Conservation (phyloP, 2,113 vertebrate genomes). For the Tetrax tetrax region DNA sequence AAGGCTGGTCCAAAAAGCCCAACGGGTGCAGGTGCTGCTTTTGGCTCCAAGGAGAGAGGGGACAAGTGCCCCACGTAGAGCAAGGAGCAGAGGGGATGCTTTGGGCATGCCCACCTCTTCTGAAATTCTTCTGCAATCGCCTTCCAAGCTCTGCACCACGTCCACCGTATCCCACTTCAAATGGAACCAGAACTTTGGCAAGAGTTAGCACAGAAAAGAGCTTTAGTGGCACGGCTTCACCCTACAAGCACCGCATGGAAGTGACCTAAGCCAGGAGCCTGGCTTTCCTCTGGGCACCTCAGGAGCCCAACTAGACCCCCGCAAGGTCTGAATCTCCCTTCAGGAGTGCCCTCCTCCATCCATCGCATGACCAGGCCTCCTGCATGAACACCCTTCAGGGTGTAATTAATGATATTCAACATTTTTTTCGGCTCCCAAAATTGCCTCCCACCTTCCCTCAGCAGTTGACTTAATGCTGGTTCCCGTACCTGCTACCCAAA, state of each 20-base stretch:
- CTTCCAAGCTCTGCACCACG: background rate
- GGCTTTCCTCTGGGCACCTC: background rate
- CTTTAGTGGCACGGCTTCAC: background rate
- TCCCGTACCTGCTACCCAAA: background rate
- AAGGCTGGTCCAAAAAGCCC: background rate
- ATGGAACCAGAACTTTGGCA: background rate
- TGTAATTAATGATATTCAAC: background rate
- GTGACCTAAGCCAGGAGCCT: background rate
- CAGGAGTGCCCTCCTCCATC: background rate
- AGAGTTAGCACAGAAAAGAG: background rate
- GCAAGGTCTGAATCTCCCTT: background rate
- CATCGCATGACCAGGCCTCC: accelerated
- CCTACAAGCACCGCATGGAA: background rate
- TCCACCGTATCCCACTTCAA: background rate
- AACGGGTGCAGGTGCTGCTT: background rate
- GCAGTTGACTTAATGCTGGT: background rate
- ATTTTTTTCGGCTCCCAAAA: background rate
- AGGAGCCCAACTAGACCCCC: background rate
- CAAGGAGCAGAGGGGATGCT: background rate
- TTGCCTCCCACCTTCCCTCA: background rate
- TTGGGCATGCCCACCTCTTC: background rate
- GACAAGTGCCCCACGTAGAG: accelerated
- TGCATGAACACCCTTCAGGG: background rate
- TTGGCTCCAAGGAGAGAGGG: background rate
- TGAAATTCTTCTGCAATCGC: background rate